phyloP scores from a whole-genome alignment of 2,113 vertebrate genomes.

The Myocastor coypus region DNA sequence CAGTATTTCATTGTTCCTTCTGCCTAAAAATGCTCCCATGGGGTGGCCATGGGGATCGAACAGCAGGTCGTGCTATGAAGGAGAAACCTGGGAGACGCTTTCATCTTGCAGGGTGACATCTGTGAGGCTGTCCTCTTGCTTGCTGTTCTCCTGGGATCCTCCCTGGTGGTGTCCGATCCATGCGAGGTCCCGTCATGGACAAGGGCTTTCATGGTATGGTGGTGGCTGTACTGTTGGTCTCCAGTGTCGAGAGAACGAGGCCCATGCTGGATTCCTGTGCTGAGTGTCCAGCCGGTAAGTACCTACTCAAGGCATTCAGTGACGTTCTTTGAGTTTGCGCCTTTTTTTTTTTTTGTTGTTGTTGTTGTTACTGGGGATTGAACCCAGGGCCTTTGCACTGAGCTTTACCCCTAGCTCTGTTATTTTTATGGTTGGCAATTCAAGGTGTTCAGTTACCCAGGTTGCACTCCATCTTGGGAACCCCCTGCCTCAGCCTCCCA shows the following conservation, averaged over 20 bases:
- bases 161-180: accelerated
- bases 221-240: slow-evolving; percentile 20
- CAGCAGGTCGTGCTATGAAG: background rate
- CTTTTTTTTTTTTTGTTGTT: background rate
- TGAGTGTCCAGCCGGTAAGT: slow-evolving; percentile 70
- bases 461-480: background rate
- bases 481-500: background rate
- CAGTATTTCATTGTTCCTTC: background rate
- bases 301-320: accelerated
- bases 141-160: background rate
- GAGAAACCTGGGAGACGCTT: background rate
- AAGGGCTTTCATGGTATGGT: background rate
- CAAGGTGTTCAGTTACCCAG: background rate
- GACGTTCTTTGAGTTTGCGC: background rate
- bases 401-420: background rate
- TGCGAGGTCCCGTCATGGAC: slow-evolving; percentile 49
- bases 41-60: too few species aligned
- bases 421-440: background rate
- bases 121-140: background rate
- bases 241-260: background rate
- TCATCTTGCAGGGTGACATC: background rate
- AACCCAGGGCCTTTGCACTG: background rate
- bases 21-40: background rate
- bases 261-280: background rate
- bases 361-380: background rate